These are phyloP conservation scores for Fringilla coelebs DNA, from an alignment of 2,797 vertebrate genomes.

Conservation along the genomic window DNA sequence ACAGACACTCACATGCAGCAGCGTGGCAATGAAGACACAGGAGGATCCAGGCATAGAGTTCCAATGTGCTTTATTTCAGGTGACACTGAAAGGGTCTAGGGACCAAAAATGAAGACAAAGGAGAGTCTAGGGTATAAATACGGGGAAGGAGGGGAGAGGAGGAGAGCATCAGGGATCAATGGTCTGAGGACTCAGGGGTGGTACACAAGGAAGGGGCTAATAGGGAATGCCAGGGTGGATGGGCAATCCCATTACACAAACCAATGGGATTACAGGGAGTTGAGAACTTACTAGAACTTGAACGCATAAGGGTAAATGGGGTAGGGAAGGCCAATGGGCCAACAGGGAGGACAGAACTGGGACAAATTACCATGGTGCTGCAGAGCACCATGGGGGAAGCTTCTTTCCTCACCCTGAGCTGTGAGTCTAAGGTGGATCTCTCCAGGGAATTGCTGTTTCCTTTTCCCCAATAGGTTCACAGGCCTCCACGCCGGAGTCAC, in stretches of 20 bases:
- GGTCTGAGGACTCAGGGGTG: not conserved
- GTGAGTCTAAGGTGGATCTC: not conserved
- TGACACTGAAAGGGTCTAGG: not conserved
- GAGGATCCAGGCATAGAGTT: not conserved
- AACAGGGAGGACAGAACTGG: not conserved
- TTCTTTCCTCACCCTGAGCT: not conserved
- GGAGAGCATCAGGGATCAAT: not conserved
- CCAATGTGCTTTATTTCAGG: not conserved
- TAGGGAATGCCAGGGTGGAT: not conserved
- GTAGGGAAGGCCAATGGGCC: not conserved
- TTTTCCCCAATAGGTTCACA: not conserved
- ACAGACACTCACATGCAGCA: not conserved
- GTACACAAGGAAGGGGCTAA: not conserved
- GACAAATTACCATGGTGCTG: not conserved
- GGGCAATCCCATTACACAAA: not conserved
- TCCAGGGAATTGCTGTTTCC: not conserved
- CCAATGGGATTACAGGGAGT: not conserved
- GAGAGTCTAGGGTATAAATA: not conserved
- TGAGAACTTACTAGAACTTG: not conserved
- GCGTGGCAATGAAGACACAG: not conserved
- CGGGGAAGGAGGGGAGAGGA: not conserved
- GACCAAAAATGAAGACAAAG: not conserved
- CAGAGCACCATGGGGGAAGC: not conserved
- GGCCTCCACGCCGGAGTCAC: too few relatives aligned
- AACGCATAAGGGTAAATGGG: not conserved